Percentiles rank a stretch among this genome's conserved stretches.
phyloP scores from a whole-genome alignment of 2,113 vertebrate species.

The Felis chaus region DNA sequence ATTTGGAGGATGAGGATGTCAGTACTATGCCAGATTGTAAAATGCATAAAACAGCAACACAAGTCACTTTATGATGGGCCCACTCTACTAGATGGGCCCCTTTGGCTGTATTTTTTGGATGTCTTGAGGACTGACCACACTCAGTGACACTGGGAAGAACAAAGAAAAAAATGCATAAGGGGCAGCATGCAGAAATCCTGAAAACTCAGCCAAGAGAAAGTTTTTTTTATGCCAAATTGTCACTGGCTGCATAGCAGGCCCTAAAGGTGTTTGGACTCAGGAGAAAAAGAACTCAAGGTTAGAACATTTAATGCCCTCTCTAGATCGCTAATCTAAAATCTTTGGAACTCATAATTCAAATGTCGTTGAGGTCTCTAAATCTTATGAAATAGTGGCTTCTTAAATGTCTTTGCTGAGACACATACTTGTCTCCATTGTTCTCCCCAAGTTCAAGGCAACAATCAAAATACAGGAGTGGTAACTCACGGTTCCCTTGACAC shows the following conservation, averaged over 20 bases:
- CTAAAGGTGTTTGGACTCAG: conserved; percentile 35
- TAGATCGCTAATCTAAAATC: not conserved
- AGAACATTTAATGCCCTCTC: conserved; percentile 25
- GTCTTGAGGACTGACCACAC: not conserved
- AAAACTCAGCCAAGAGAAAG: conserved; percentile 12
- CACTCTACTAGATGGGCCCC: not conserved
- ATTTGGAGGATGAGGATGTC: not conserved
- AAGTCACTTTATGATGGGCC: not conserved
- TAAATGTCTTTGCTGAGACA: not conserved
- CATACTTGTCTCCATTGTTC: not conserved
- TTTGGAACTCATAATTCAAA: not conserved
- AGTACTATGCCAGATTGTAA: not conserved
- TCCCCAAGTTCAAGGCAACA: not conserved
- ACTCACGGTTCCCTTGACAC: not conserved
- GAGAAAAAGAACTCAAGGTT: conserved; percentile 42
- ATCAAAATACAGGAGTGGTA: not conserved
- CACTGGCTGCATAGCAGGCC: not conserved
- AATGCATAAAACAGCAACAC: not conserved
- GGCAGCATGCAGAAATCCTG: not conserved
- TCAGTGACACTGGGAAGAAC: not conserved
- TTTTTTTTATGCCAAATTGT: conserved; percentile 15
- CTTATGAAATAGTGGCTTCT: not conserved
- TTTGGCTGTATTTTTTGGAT: not conserved
- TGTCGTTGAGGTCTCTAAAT: not conserved
- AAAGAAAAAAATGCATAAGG: not conserved